These are phyloP conservation scores for Etheostoma perlongum DNA, from an alignment of 2,797 vertebrate species.

Conservation along the genomic window DNA sequence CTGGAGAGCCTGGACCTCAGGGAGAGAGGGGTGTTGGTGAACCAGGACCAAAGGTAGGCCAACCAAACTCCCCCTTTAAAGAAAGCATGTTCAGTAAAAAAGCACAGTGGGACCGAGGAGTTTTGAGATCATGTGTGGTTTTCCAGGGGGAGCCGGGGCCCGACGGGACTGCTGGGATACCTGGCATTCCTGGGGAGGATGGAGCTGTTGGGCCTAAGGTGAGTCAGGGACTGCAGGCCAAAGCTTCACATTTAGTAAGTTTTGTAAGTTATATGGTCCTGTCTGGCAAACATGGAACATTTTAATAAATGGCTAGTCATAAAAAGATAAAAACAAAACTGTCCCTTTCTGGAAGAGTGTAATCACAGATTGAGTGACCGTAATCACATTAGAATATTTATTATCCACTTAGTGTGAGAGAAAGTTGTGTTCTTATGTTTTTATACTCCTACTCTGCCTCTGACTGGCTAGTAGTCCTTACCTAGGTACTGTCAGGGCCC, in stretches of 20 bases:
- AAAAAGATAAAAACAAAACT: not conserved
- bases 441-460: too few relatives aligned
- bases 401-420: too few relatives aligned
- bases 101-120: not conserved
- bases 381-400: not conserved
- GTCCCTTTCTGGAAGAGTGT: not conserved
- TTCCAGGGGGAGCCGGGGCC: constrained; percentile 86
- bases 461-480: too few relatives aligned
- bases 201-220: constrained; percentile 89
- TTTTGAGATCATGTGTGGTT: not conserved
- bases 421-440: too few relatives aligned
- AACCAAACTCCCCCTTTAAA: not conserved
- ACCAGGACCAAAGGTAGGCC: constrained; percentile 84
- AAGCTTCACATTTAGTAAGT: not conserved
- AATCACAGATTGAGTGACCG: not conserved
- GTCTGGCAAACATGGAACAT: not conserved
- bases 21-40: constrained; percentile 84
- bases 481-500: too few relatives aligned
- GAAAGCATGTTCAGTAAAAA: not conserved
- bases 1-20: constrained; percentile 85
- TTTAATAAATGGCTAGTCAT: not conserved
- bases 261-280: too few relatives aligned
- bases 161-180: constrained; percentile 83
- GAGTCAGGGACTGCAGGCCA: constrained; percentile 8
- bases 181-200: constrained; percentile 86